A percentile compares a stretch with the other conserved stretches of the same genome.
Evolutionary conservation across 2,888 invertebrate genomes (phyloP).

Genomic region (Platycnemis pennipes): DNA sequence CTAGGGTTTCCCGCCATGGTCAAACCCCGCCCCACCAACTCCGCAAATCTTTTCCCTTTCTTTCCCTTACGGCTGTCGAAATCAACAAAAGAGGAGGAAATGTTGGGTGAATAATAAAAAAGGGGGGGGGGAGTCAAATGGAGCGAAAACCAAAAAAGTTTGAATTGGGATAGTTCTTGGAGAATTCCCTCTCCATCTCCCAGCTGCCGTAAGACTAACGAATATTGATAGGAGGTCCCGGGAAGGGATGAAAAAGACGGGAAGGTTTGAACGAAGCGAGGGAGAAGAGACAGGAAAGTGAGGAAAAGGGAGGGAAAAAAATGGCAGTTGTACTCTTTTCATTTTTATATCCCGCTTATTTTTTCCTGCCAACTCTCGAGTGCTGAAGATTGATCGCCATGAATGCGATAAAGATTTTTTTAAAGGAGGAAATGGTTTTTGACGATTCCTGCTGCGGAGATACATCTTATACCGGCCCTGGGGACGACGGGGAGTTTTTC

Average conservation of each 20-base stretch:
- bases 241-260: neutral
- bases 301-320: neutral
- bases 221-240: slow-evolving; percentile 9
- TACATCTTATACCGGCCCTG: neutral
- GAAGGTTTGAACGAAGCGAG: too few relatives aligned
- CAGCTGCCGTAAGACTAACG: neutral
- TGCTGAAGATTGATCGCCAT: slow-evolving; percentile 59
- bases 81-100: slow-evolving; percentile 5
- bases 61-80: neutral
- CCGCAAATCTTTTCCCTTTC: neutral
- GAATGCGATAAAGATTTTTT: slow-evolving; percentile 48
- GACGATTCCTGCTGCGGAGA: slow-evolving; percentile 47
- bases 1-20: too few relatives aligned
- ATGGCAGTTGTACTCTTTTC: neutral
- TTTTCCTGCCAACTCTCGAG: slow-evolving; percentile 14
- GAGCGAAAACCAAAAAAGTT: neutral
- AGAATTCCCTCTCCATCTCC: neutral
- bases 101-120: neutral
- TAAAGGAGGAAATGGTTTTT: slow-evolving; percentile 42
- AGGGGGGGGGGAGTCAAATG: neutral
- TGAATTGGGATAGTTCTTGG: neutral
- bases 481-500: neutral
- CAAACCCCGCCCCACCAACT: too few relatives aligned
- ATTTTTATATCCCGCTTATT: neutral
- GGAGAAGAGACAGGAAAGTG: neutral